Evolutionary conservation across 1,140 invertebrate species (phyloP).

Genomic region (Drosophila nigromelanica): DNA sequence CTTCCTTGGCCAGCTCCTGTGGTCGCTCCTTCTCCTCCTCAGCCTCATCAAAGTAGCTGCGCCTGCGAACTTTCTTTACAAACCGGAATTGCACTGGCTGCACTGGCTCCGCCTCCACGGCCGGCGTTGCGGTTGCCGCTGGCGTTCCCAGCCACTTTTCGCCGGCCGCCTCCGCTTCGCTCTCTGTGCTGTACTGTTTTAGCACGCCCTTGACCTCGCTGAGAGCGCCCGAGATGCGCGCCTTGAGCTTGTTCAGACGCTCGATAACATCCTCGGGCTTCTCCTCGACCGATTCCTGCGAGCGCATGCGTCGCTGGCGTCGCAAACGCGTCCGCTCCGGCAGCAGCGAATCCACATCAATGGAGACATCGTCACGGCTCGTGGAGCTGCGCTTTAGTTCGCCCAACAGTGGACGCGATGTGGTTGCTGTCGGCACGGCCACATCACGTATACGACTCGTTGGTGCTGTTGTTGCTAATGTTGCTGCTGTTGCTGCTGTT

Average conservation of each 20-base stretch:
- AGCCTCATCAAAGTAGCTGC: constrained; percentile 72
- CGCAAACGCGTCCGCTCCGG: constrained; percentile 69
- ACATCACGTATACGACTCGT: constrained; percentile 31
- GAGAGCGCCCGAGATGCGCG: constrained; percentile 71
- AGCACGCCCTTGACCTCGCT: constrained; percentile 77
- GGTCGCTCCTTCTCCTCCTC: constrained; percentile 43
- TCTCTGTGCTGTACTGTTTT: constrained; percentile 78
- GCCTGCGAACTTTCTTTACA: constrained; percentile 67
- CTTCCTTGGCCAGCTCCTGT: not conserved
- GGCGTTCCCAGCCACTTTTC: constrained; percentile 20
- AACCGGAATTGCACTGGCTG: constrained; percentile 71
- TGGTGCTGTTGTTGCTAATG: not conserved
- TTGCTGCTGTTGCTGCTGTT: constrained; percentile 6
- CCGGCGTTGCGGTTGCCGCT: not conserved
- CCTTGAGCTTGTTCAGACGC: constrained; percentile 72
- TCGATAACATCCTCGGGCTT: constrained; percentile 76
- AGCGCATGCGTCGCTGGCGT: constrained; percentile 68
- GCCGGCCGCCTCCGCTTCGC: constrained; percentile 45
- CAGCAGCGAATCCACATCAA: constrained; percentile 58
- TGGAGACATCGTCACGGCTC: constrained; percentile 53
- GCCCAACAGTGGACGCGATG: constrained; percentile 43
- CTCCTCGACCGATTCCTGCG: constrained; percentile 70
- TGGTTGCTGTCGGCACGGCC: not conserved
- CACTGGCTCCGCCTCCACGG: not conserved
- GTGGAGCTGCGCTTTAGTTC: constrained; percentile 57